Percentiles rank a stretch among this genome's conserved stretches.
Evolutionary conservation across 2,797 vertebrate genomes (phyloP).

Genomic region (Bovichtus diacanthus): DNA sequence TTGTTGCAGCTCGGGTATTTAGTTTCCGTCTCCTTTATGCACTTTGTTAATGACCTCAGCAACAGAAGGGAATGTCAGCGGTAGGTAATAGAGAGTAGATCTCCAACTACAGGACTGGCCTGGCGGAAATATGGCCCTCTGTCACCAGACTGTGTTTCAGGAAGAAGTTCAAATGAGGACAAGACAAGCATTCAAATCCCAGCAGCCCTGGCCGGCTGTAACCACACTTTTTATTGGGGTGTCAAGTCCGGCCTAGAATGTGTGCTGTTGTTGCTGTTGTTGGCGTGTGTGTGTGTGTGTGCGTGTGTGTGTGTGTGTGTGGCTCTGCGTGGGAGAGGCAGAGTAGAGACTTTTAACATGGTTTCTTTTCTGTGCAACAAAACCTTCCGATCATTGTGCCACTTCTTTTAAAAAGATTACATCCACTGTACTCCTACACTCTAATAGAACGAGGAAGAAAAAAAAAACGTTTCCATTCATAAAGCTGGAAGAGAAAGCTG

Average conservation of each 20-base stretch:
- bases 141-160: conserved; percentile 76
- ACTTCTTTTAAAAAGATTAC: conserved; percentile 45
- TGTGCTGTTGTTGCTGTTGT: conserved; percentile 52
- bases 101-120: conserved; percentile 62
- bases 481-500: conserved; percentile 39
- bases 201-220: conserved; percentile 79
- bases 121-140: conserved; percentile 76
- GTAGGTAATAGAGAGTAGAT: conserved; percentile 72
- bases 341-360: conserved; percentile 61
- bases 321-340: conserved; percentile 51
- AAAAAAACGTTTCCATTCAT: conserved; percentile 59
- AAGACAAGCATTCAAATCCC: conserved; percentile 75
- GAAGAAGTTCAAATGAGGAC: conserved; percentile 85
- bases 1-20: conserved; percentile 69
- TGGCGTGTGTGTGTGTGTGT: conserved; percentile 33
- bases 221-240: conserved; percentile 84
- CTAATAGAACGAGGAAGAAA: conserved; percentile 32
- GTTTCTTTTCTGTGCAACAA: conserved; percentile 61
- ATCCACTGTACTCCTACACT: conserved; percentile 47
- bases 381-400: conserved; percentile 56
- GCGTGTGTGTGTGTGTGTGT: conserved; percentile 32
- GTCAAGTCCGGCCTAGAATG: conserved; percentile 75
- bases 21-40: conserved; percentile 72
- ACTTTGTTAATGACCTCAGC: conserved; percentile 72
- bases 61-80: conserved; percentile 74